A percentile compares a stretch with the other conserved stretches of the same genome.
Conservation (phyloP, 2,113 vertebrate species). For the Phyllopteryx taeniolatus region DNA sequence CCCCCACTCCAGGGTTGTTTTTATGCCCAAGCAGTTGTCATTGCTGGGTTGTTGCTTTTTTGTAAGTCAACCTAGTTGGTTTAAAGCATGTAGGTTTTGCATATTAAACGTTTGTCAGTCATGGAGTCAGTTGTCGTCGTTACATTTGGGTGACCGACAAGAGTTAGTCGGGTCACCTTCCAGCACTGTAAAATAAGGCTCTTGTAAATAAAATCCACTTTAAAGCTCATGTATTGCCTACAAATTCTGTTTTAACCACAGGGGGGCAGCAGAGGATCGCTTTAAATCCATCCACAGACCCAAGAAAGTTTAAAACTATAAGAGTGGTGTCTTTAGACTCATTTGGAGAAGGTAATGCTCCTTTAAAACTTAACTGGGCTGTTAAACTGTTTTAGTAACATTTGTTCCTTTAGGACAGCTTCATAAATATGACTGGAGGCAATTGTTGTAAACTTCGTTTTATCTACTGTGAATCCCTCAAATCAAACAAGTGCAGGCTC, state of each 20-base stretch:
- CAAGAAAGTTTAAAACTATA: neutral
- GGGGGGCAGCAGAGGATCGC: slow-evolving; percentile 54
- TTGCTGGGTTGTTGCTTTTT: slow-evolving; percentile 16
- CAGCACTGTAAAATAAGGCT: slow-evolving; percentile 59
- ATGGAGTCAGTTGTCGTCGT: slow-evolving; percentile 37
- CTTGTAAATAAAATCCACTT: slow-evolving; percentile 68
- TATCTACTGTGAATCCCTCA: too few species aligned
- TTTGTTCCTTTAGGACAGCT: too few species aligned
- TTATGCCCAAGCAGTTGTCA: slow-evolving; percentile 1
- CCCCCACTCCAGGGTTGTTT: slow-evolving; percentile 1
- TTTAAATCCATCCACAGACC: neutral
- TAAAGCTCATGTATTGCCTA: slow-evolving; percentile 5
- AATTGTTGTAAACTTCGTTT: too few species aligned
- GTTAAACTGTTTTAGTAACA: too few species aligned
- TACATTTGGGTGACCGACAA: slow-evolving; percentile 7
- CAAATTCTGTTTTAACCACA: slow-evolving; percentile 3
- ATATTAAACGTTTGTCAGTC: slow-evolving; percentile 52
- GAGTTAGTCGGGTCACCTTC: slow-evolving; percentile 21
- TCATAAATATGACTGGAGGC: too few species aligned
- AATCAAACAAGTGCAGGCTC: too few species aligned
- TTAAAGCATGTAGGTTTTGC: slow-evolving; percentile 17
- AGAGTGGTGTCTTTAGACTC: neutral
- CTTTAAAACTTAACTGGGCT: too few species aligned
- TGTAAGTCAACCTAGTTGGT: neutral
- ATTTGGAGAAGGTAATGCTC: too few species aligned